A percentile compares a stretch with the other conserved stretches of the same genome.
phyloP scores from a whole-genome alignment of 2,888 invertebrate species.

The Blomia tropicalis region DNA sequence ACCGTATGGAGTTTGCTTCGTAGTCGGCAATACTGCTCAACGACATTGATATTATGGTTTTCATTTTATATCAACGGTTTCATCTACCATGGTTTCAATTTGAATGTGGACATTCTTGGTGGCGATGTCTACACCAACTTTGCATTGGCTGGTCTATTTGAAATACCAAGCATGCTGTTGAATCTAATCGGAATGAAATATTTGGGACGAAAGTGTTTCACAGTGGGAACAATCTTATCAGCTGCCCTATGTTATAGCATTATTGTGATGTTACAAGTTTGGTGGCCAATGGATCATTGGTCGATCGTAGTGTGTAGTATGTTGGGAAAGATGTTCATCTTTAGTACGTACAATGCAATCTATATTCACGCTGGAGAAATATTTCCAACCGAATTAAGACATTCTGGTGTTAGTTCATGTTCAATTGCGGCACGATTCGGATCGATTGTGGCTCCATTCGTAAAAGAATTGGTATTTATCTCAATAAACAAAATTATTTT shows the following conservation, averaged over 20 bases:
- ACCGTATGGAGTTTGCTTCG: conserved; percentile 16
- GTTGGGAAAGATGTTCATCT: conserved; percentile 25
- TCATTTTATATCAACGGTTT: conserved; percentile 60
- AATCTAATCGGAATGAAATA: conserved; percentile 17
- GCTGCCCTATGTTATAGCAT: conserved; percentile 3
- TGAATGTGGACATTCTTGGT: conserved; percentile 60
- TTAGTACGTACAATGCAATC: conserved; percentile 19
- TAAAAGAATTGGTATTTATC: conserved; percentile 20
- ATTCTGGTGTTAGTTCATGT: conserved; percentile 20
- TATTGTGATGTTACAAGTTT: neutral
- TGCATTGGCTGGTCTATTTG: conserved; percentile 60
- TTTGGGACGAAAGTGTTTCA: conserved; percentile 6
- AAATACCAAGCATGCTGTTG: conserved; percentile 50
- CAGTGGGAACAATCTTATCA: neutral
- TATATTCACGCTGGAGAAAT: conserved; percentile 23
- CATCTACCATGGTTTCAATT: conserved; percentile 65
- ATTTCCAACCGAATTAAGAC: conserved; percentile 24
- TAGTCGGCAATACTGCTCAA: conserved; percentile 15
- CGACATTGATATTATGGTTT: conserved; percentile 23
- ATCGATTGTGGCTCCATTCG: conserved; percentile 24
- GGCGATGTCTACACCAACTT: conserved; percentile 65
- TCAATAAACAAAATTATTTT: too few species aligned
- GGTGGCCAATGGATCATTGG: neutral
- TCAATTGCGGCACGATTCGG: conserved; percentile 20
- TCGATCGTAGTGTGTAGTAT: conserved; percentile 1